A percentile compares a stretch with the other conserved stretches of the same genome.
phyloP scores from a whole-genome alignment of 2,797 vertebrate species.

The Enteromius thamalakanensis region DNA sequence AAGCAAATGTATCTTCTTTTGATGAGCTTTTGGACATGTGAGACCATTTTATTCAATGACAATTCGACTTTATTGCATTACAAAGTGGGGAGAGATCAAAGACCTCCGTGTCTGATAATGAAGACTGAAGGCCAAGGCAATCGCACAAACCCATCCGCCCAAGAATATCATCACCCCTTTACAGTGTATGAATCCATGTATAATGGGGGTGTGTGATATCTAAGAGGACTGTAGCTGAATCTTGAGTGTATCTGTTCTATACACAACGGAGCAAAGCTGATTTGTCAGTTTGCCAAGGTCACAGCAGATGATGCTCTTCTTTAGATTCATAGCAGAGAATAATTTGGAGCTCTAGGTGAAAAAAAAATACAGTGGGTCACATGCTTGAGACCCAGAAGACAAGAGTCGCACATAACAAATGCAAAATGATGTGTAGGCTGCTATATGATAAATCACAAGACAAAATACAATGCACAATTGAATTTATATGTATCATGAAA shows the following conservation, averaged over 20 bases:
- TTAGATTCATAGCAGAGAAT: conserved; percentile 13
- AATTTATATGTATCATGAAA: conserved; percentile 4
- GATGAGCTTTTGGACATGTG: neutral
- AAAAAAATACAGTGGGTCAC: conserved; percentile 27
- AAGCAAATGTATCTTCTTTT: neutral
- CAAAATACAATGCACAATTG: neutral
- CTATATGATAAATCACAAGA: conserved; percentile 15
- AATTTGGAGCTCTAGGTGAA: conserved; percentile 1
- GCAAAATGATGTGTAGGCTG: conserved; percentile 23
- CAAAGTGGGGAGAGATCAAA: conserved; percentile 34
- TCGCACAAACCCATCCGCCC: neutral
- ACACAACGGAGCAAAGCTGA: conserved; percentile 29
- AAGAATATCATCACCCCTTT: conserved; percentile 18
- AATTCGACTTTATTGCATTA: conserved; percentile 29
- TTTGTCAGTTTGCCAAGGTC: conserved; percentile 45
- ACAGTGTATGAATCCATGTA: conserved; percentile 14
- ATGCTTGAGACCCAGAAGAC: conserved; percentile 1
- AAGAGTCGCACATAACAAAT: conserved; percentile 31
- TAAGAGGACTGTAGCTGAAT: conserved; percentile 13
- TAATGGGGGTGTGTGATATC: neutral
- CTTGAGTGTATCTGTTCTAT: conserved; percentile 13
- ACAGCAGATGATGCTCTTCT: conserved; percentile 23
- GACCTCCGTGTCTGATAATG: conserved; percentile 32
- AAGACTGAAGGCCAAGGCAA: conserved; percentile 14
- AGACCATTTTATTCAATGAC: conserved; percentile 20